Evolutionary conservation across 2,797 vertebrate genomes (phyloP).

Genomic region (Prionace glauca): DNA sequence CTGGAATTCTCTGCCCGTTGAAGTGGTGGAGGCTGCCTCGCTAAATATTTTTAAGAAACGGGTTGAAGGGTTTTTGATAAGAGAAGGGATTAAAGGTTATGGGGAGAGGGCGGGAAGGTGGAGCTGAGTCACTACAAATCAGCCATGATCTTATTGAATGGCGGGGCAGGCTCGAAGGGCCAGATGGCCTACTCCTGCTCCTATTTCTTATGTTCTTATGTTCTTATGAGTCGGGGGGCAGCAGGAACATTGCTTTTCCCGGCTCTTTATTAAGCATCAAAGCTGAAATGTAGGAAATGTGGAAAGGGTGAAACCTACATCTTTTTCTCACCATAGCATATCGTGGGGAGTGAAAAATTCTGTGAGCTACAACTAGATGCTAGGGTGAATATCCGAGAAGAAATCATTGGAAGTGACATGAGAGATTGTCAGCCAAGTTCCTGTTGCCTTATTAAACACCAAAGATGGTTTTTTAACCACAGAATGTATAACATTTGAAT

Average conservation of each 20-base stretch:
- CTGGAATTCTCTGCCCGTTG: no score
- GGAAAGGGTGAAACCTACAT: background rate
- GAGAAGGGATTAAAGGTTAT: no score
- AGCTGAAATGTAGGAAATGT: background rate
- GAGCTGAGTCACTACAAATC: no score
- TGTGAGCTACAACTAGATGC: background rate
- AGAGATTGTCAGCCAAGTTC: background rate
- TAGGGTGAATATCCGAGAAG: background rate
- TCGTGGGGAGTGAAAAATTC: background rate
- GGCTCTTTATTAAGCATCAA: background rate
- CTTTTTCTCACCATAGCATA: background rate
- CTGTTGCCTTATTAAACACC: background rate
- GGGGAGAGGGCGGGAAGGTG: no score
- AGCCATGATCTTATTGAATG: no score
- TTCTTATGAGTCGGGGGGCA: background rate
- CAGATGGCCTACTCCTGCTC: no score
- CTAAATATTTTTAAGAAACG: no score
- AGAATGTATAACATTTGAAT: background rate
- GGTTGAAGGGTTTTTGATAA: no score
- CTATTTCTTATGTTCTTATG: no score
- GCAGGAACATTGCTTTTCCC: background rate
- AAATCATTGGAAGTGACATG: constrained; percentile 13
- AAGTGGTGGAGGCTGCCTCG: no score
- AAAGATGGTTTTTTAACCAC: background rate
- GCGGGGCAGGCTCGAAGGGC: no score